These are phyloP conservation scores for Danio kyathit DNA, from an alignment of 2,797 vertebrate genomes.

Conservation along the genomic window DNA sequence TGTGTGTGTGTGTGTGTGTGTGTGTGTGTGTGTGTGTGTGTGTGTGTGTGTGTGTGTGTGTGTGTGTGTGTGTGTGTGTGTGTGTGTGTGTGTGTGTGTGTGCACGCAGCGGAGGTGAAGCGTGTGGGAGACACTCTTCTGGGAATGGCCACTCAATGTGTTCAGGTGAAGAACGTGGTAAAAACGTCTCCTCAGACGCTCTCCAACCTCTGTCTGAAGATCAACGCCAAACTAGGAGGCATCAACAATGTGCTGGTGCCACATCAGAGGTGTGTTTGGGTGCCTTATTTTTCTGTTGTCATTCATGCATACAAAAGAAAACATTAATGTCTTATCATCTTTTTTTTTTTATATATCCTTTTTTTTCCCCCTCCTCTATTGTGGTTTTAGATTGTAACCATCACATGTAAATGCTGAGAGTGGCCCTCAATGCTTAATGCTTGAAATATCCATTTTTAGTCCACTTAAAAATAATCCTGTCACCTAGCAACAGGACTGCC, in stretches of 20 bases:
- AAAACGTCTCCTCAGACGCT: constrained; percentile 98
- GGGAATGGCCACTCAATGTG: constrained; percentile 98
- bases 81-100: not conserved
- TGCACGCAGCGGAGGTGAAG: constrained; percentile 92
- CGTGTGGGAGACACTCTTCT: constrained; percentile 96
- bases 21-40: too few species aligned
- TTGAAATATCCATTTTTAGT: constrained; percentile 6
- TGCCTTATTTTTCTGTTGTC: not conserved
- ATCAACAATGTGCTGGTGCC: constrained; percentile 99
- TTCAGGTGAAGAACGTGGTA: constrained; percentile 99
- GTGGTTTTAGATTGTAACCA: not conserved
- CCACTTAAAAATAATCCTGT: not conserved
- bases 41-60: too few species aligned
- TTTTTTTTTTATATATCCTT: not conserved
- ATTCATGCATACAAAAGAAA: not conserved
- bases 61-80: too few species aligned
- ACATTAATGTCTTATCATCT: not conserved
- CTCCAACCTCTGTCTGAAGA: constrained; percentile 98
- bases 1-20: too few species aligned
- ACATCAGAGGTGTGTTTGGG: constrained; percentile 91
- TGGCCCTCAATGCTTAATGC: not conserved
- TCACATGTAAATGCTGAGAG: not conserved
- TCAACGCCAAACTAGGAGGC: constrained; percentile 97
- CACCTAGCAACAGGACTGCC: constrained; percentile 31
- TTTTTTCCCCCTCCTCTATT: not conserved